These are phyloP conservation scores for Drosophila ustulata DNA, from an alignment of 2,888 invertebrate species.

Conservation along the genomic window DNA sequence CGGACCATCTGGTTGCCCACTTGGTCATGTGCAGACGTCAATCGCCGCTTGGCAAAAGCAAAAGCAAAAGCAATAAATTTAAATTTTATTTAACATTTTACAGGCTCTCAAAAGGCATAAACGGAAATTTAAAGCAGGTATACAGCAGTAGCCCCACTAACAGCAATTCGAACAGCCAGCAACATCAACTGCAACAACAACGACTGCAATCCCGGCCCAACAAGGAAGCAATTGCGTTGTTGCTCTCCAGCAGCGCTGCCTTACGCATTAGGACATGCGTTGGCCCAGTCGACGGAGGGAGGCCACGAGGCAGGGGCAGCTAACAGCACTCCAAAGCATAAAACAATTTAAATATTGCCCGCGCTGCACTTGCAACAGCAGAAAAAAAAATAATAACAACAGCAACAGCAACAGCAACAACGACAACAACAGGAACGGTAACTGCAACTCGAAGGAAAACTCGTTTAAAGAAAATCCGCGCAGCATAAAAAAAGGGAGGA, in stretches of 20 bases:
- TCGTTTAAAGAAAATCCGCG: constrained; percentile 52
- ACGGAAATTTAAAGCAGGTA: constrained; percentile 77
- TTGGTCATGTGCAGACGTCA: constrained; percentile 74
- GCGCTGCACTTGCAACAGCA: constrained; percentile 76
- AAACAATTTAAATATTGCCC: constrained; percentile 83
- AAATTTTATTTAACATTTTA: constrained; percentile 79
- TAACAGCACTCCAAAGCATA: constrained; percentile 76
- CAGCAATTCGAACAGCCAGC: constrained; percentile 42
- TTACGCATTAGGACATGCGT: constrained; percentile 79
- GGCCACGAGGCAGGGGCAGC: constrained; percentile 30
- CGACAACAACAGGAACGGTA: constrained; percentile 24
- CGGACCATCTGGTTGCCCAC: constrained; percentile 54
- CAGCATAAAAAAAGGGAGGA: constrained; percentile 10
- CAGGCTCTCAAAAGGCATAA: constrained; percentile 81
- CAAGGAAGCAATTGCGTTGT: constrained; percentile 72
- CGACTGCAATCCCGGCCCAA: constrained; percentile 53
- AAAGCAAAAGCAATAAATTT: constrained; percentile 73
- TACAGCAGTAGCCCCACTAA: constrained; percentile 50
- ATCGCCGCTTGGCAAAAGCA: constrained; percentile 62
- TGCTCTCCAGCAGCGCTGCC: constrained; percentile 43
- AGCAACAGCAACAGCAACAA: constrained; percentile 18
- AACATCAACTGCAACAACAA: constrained; percentile 1
- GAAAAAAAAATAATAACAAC: constrained; percentile 21
- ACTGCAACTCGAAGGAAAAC: constrained; percentile 48
- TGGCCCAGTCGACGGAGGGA: constrained; percentile 56